Conservation (phyloP, 2,797 vertebrate genomes). For the Podarcis siculus region DNA sequence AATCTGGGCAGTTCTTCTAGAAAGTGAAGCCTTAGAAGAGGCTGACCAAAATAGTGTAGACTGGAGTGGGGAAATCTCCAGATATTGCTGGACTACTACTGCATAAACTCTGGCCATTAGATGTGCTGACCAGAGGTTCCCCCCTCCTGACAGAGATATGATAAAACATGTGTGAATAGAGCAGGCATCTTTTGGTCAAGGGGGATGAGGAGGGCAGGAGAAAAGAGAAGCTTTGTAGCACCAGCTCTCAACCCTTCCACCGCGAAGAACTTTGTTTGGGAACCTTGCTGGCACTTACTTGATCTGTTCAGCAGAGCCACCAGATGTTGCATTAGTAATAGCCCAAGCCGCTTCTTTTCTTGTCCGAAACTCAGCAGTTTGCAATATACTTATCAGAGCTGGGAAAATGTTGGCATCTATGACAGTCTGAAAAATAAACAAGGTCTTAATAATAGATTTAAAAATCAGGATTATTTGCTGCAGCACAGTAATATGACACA, state of each 20-base stretch:
- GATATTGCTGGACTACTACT: no score
- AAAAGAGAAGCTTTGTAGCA: background rate
- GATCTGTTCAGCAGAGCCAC: conserved; percentile 94
- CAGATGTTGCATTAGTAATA: conserved; percentile 85
- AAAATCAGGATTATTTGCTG: background rate
- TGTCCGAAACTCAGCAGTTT: conserved; percentile 84
- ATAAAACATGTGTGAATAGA: background rate
- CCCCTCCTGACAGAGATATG: no score
- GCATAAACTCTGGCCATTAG: no score
- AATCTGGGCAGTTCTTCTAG: background rate
- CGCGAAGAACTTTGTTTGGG: background rate
- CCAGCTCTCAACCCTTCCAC: background rate
- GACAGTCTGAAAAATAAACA: conserved; percentile 77
- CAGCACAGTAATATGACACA: background rate
- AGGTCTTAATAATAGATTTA: conserved; percentile 17
- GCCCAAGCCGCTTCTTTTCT: conserved; percentile 87
- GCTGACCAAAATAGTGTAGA: background rate
- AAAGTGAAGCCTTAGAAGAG: background rate
- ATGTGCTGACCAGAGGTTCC: no score
- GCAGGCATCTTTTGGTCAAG: background rate
- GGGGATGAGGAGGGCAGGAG: no score
- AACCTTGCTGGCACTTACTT: conserved; percentile 77
- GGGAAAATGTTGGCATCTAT: conserved; percentile 86
- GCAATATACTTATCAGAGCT: conserved; percentile 84
- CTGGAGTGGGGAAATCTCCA: no score